These are phyloP conservation scores for Oreochromis spilurus DNA, from an alignment of 2,113 vertebrate species.

Conservation along the genomic window DNA sequence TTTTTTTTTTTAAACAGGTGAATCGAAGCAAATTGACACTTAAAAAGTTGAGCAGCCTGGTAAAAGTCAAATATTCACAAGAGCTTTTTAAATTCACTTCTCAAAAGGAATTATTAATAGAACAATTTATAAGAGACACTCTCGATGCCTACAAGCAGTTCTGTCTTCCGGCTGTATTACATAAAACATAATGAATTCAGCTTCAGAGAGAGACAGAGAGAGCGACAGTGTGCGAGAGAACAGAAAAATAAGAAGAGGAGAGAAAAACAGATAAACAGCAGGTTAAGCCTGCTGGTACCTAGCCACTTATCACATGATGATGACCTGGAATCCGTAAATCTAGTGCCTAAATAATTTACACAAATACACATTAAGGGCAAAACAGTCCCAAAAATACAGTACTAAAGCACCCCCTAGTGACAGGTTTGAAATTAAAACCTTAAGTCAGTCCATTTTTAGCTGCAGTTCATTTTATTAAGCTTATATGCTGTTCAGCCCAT, in stretches of 20 bases:
- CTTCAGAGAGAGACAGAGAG: neutral
- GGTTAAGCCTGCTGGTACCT: neutral
- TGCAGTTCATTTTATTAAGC: neutral
- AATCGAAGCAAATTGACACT: neutral
- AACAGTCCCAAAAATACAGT: neutral
- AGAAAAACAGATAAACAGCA: neutral
- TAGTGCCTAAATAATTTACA: neutral
- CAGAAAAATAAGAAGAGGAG: neutral
- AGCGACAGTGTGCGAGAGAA: neutral
- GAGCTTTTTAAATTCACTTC: slow-evolving; percentile 22
- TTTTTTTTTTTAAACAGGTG: neutral
- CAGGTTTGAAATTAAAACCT: neutral
- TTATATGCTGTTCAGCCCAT: accelerated
- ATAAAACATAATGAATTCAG: slow-evolving; percentile 53
- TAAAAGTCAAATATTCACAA: neutral
- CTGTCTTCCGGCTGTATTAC: slow-evolving; percentile 42
- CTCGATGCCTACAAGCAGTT: slow-evolving; percentile 27
- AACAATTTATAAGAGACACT: slow-evolving; percentile 37
- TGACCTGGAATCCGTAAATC: neutral
- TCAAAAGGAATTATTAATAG: slow-evolving; percentile 57
- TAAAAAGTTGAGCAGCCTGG: neutral
- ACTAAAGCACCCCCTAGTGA: slow-evolving; percentile 53
- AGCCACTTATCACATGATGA: neutral
- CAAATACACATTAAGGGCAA: neutral
- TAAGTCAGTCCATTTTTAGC: neutral